Conservation (phyloP, 2,888 invertebrate species). For the Aethes cnicana region DNA sequence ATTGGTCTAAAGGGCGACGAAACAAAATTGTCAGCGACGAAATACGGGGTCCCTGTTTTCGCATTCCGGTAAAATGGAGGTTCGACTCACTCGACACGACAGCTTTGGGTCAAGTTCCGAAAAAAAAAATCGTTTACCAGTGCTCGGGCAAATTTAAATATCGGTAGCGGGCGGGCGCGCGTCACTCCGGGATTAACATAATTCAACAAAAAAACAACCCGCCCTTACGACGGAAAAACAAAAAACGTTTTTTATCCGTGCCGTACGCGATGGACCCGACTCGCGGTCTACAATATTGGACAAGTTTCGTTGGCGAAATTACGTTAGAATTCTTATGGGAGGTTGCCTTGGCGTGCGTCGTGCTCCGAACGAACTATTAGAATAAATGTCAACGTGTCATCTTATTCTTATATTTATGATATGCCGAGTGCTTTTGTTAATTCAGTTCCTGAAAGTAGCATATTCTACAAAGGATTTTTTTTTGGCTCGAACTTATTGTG, state of each 20-base stretch:
- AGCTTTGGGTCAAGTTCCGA: constrained; percentile 23
- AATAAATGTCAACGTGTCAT: constrained; percentile 7
- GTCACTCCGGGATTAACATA: constrained; percentile 74
- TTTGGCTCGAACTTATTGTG: too few species aligned
- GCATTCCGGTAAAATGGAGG: constrained; percentile 46
- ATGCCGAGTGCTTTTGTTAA: too few species aligned
- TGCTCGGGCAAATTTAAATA: constrained; percentile 69
- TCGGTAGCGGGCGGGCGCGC: constrained; percentile 63
- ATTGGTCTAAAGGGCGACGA: constrained; percentile 34
- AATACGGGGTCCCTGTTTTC: constrained; percentile 47
- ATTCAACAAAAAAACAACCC: constrained; percentile 73
- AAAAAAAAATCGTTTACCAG: constrained; percentile 56
- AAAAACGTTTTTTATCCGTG: constrained; percentile 61
- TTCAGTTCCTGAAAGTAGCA: too few species aligned
- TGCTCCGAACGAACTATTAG: background rate
- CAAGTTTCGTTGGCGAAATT: constrained; percentile 51
- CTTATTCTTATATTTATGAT: too few species aligned
- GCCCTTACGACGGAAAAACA: constrained; percentile 57
- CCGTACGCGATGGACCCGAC: constrained; percentile 54
- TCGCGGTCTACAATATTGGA: constrained; percentile 64
- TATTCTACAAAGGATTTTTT: too few species aligned
- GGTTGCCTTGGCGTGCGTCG: constrained; percentile 5
- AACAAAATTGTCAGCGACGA: constrained; percentile 38
- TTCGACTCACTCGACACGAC: constrained; percentile 46
- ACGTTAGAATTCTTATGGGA: constrained; percentile 19